These are phyloP conservation scores for Aricia agestis DNA, from an alignment of 1,140 invertebrate genomes.

Conservation along the genomic window DNA sequence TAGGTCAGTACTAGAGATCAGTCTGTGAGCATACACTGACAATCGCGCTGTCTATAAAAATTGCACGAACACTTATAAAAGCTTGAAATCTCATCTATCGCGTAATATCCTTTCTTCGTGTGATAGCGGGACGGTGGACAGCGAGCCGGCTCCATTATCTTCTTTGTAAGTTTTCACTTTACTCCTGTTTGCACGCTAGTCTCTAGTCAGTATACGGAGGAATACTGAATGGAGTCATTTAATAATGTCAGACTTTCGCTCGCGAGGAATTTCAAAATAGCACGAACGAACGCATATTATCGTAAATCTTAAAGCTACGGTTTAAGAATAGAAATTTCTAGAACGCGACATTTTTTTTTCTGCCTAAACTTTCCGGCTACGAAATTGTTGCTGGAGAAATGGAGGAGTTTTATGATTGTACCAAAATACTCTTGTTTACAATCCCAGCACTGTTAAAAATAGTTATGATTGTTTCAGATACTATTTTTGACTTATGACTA, in stretches of 20 bases:
- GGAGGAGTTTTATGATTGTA: no score
- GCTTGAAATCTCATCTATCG: conserved; percentile 13
- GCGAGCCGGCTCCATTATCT: neutral
- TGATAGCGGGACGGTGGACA: neutral
- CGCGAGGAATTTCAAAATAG: neutral
- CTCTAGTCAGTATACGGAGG: no score
- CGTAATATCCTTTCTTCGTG: conserved; percentile 4
- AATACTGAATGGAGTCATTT: neutral
- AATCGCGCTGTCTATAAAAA: neutral
- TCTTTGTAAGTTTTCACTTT: neutral
- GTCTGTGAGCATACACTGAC: neutral
- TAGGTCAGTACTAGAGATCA: neutral
- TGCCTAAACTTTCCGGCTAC: neutral
- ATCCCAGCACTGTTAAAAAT: no score
- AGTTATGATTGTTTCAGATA: no score
- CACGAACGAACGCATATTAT: neutral
- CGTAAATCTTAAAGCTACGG: neutral
- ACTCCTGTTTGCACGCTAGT: neutral
- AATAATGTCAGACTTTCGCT: neutral
- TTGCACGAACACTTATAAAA: conserved; percentile 4
- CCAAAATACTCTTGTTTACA: no score
- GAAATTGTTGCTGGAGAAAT: neutral
- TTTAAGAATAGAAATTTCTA: neutral
- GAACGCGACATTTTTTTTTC: neutral
- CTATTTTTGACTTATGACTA: no score